These are phyloP conservation scores for Pecten maximus DNA, from an alignment of 2,888 invertebrate genomes.

Conservation along the genomic window DNA sequence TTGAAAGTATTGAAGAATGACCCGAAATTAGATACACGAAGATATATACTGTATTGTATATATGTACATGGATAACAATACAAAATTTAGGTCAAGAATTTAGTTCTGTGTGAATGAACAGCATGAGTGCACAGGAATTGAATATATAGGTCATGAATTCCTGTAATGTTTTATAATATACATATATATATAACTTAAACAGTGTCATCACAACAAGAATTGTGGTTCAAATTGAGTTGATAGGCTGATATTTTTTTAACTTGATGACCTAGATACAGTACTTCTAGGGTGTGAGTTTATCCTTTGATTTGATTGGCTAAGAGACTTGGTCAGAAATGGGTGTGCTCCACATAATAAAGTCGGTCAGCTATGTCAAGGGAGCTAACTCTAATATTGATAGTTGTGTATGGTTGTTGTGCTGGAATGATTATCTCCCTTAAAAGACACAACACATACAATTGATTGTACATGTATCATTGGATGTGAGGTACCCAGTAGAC, in stretches of 20 bases:
- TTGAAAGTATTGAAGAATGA: no score
- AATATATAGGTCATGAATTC: neutral
- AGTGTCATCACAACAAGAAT: neutral
- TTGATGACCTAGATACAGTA: constrained; percentile 2
- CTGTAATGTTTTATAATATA: neutral
- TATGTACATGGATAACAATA: no score
- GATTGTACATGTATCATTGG: no score
- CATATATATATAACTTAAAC: neutral
- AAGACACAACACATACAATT: no score
- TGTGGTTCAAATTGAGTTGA: no score
- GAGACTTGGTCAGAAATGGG: neutral
- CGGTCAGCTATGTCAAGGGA: neutral
- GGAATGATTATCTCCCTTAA: neutral
- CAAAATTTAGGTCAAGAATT: no score
- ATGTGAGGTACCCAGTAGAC: no score
- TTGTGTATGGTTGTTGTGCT: neutral
- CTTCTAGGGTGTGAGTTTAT: neutral
- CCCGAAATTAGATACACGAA: no score
- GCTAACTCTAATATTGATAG: neutral
- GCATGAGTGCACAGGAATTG: no score
- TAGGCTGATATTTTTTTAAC: neutral
- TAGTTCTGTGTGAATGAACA: no score
- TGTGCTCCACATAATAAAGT: neutral
- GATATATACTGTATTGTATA: no score
- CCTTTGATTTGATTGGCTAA: neutral